Evolutionary conservation across 2,113 vertebrate genomes (phyloP), one percentile per base, ranked within the genome.

Genomic region (Python bivittatus): DNA sequence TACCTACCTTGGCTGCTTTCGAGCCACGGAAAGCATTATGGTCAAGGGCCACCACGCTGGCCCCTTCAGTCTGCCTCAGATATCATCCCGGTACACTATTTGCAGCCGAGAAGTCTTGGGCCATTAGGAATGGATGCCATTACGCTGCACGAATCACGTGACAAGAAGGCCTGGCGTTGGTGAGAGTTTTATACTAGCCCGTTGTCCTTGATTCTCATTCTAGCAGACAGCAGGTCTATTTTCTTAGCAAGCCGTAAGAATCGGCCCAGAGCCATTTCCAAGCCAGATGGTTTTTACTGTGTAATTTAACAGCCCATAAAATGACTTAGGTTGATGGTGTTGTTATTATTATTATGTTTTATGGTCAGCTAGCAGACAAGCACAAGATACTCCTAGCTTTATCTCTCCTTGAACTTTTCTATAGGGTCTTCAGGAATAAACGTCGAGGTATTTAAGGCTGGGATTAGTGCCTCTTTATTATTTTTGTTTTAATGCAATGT

Each of bases 221-320:
- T 83, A 93, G 54, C 91, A 94, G 86, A 22, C 17, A 61, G 22
- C 88, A 33, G 15, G 29, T 54, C 68, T 96, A 91, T 93, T 96
- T 95, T 96, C 84, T 79, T 88, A 84, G 61, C 72, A 42, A 94
- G 56, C 60, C 91, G 13, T 0, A 27, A 94, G 94, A 72, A 92
- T 57, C 90, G 85, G 54, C 54, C 85, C 22, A 84, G 91, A 94
- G 93, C 52, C 0, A 33, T 85, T 92, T 89, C 86, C 72, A 86
- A 68, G 87, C 90, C 93, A 90, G 95, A 96, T 95, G 25, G 29
- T 33, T 95, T 94, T 96, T 93, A 95, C 95, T 91, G 48, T 95
- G 88, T 94, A 94, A 95, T 94, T 95, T 95, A 96, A 95, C 94
- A 96, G 94, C 95, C 89, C 93, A 94, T 96, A 92, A 97, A 96